Evolutionary conservation across 2,797 vertebrate species (phyloP).

Genomic region (Acanthurus tractus): DNA sequence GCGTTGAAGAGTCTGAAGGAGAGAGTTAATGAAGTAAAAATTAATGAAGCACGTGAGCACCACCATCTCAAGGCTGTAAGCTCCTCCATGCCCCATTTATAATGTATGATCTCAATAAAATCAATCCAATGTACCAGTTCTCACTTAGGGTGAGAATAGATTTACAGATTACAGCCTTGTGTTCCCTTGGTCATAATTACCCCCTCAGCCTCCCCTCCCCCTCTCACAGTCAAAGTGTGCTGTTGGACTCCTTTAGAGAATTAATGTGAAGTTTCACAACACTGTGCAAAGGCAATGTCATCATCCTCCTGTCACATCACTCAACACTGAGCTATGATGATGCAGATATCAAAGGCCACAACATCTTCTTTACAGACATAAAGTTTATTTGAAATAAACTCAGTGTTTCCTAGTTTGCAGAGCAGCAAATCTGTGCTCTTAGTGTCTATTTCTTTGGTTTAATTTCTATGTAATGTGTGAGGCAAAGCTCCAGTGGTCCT

Average conservation of each 20-base stretch:
- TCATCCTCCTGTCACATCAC: constrained; percentile 30
- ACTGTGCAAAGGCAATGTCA: constrained; percentile 62
- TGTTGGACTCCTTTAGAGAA: constrained; percentile 38
- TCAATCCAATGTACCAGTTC: constrained; percentile 90
- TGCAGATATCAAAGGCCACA: constrained; percentile 8
- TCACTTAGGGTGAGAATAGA: constrained; percentile 86
- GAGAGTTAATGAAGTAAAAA: constrained; percentile 90
- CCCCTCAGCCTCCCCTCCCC: constrained; percentile 43
- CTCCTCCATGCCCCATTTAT: constrained; percentile 88
- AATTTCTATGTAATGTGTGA: constrained; percentile 21
- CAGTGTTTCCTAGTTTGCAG: constrained; percentile 22
- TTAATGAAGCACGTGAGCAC: constrained; percentile 88
- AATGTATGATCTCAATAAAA: constrained; percentile 91
- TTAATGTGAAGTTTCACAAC: constrained; percentile 78
- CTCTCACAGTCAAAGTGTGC: constrained; percentile 36
- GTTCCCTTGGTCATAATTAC: constrained; percentile 81
- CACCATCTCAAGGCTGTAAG: constrained; percentile 86
- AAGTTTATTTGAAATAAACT: constrained; percentile 1
- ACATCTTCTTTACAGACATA: constrained; percentile 4
- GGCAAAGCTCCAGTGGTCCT: constrained; percentile 31
- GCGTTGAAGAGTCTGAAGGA: constrained; percentile 85
- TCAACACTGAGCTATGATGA: constrained; percentile 41
- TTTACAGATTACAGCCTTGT: constrained; percentile 85
- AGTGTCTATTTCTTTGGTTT: constrained; percentile 22
- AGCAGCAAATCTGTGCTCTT: not conserved